Evolutionary conservation across 2,888 invertebrate species (phyloP), one percentile per base, ranked within the genome.

Genomic region (Apodemia hepburni): DNA sequence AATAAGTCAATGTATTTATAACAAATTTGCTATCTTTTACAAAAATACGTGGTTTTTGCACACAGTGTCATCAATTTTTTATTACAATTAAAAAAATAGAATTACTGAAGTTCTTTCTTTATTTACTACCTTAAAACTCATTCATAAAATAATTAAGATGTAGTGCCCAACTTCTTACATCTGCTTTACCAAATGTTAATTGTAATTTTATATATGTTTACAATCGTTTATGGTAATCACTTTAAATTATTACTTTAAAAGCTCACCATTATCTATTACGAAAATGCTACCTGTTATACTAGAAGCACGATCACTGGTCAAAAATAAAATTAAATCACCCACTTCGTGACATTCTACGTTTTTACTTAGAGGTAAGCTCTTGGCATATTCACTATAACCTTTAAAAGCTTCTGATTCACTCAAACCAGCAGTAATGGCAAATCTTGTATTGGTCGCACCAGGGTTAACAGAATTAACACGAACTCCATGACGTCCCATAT

Each of bases 391-490:
- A 2, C 6, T 29, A 27, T 27, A 57, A 27, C 27, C 29, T 57
- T 57, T 15, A 8, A 8, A 2, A 35, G 75, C 96, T 83, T 93
- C 92, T 47, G 76, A 72, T 95, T 95, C 65, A 93, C 92, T 73
- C 93, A 94, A 79, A 95, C 97, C 78, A 95, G 92, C 87, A 95
- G 97, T 85, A 71, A 79, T 76, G 7, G 75, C 81, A 67, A 89
- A 88, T 38, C 76, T 68, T 8, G 98, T 98, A 12, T 95, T 83
- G 4, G 96, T 95, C 0, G 98, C 98, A 15, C 98, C 98, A 6
- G 98, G 98, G 87, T 97, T 98, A 0, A 98, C 97, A 45, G 96
- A 94, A 84, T 98, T 98, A 0, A 97, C 97, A 47, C 98, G 92
- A 0, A 98, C 96, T 68, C 95, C 94, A 74, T 95, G 94, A 0